phyloP scores from a whole-genome alignment of 2,888 invertebrate species.

The Antitype chi region DNA sequence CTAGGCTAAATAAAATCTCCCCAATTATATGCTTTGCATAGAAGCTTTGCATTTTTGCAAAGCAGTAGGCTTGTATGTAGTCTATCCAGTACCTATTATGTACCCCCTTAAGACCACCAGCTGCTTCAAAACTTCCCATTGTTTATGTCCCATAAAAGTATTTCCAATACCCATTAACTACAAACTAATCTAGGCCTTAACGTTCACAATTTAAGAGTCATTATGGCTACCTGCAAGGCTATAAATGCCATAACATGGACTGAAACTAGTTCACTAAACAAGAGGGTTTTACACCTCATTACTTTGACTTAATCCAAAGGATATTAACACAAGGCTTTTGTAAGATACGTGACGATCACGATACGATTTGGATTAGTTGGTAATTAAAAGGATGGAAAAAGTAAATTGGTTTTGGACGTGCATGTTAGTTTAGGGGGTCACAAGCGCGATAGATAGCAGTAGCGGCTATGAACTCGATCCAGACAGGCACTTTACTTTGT shows the following conservation, averaged over 20 bases:
- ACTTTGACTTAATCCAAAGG: slow-evolving; percentile 78
- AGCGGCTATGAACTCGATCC: too few relatives aligned
- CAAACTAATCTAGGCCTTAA: slow-evolving; percentile 55
- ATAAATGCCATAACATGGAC: slow-evolving; percentile 67
- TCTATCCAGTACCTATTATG: background rate
- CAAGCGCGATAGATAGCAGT: too few relatives aligned
- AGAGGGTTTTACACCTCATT: slow-evolving; percentile 84
- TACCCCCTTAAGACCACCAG: slow-evolving; percentile 22
- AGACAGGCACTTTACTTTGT: too few relatives aligned
- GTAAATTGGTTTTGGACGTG: background rate
- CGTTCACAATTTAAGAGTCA: slow-evolving; percentile 46
- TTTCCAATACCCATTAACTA: slow-evolving; percentile 59
- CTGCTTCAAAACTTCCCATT: slow-evolving; percentile 50
- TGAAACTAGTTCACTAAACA: slow-evolving; percentile 83
- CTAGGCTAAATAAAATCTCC: too few relatives aligned
- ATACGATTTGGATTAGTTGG: slow-evolving; percentile 54
- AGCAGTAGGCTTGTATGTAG: background rate
- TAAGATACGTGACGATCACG: slow-evolving; percentile 66
- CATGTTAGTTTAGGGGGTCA: background rate
- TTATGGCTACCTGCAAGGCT: slow-evolving; percentile 44
- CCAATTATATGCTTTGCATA: background rate
- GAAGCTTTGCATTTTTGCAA: background rate
- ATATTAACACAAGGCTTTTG: slow-evolving; percentile 67
- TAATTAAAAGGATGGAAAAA: slow-evolving; percentile 1
- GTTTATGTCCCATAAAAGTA: slow-evolving; percentile 57